Base-by-base conservation (phyloP, 2,113 vertebrate genomes). In the Phaetusa simplex region DNA sequence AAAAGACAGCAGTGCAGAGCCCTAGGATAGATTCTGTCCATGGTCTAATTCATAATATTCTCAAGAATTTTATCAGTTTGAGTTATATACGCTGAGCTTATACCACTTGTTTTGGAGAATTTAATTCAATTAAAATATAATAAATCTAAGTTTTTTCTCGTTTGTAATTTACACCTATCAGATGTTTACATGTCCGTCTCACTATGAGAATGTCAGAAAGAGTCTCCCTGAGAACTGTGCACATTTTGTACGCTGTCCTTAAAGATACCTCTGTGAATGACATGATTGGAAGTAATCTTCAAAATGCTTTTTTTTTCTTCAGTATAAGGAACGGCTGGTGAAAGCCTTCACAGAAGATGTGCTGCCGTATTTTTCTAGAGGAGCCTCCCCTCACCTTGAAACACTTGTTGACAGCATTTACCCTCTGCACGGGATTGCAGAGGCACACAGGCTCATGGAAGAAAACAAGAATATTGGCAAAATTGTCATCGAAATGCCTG, bases 281-380 rank as follows among this genome's bases (percentile, higher is more conserved):
- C 67, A 15, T 1, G 5, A 8, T 1, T 22, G 15, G 22, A 21
- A 95, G 59, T 88, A 49, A 92, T 26, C 22, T 13, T 21, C 20
- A 34, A 9, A n/a, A 71, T 29, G 52, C 36, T 52, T 59, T 49
- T 84, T 42, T 42, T 14, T 56, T 3, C 90, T 52, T 69, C 93
- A 99, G 98, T 99, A 99, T 93, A 99, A 99, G 97, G 97, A 98
- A 19, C 96, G 92, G 34, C 97, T 99, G 95, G 98, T 99, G 53
- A 95, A 95, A 52, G 95, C 98, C 50, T 99, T 99, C 97, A 97
- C 95, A 1, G 94, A 95, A 27, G 42, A 92, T 19, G 98, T 73
- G 69, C 95, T 99, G 40, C 98, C 98, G 0, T 55, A 97, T 86
- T 99, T 99, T 92, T 97, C 97, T 49, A n/a, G 1, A 14, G 97